Base-by-base conservation (phyloP, 1,140 invertebrate species). In the Nixonia krombeini region DNA sequence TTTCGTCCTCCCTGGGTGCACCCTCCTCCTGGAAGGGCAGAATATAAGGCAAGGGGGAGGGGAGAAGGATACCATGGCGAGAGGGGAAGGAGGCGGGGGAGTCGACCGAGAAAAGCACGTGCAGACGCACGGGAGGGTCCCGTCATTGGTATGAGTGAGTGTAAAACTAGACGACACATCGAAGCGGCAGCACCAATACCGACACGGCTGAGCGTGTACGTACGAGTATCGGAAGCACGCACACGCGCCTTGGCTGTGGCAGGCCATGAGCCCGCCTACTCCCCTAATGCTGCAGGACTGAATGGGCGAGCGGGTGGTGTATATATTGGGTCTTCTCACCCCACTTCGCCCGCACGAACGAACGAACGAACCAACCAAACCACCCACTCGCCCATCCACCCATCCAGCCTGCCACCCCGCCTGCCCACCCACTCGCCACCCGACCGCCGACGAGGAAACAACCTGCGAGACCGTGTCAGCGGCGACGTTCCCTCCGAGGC, bases 401-500 rank as follows among this genome's bases (percentile, higher is more conserved):
- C 73, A 74, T 63, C 67, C 73, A 70, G 72, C 81, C 79, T 78
- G 76, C 83, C 83, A 83, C 83, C 82, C 82, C 81, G 75, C 82
- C 82, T 82, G 75, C 76, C 82, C 83, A 84, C 83, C 83, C 83
- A 84, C 83, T 84, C 72, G 73, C 82, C 82, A 84, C 83, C 83
- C 83, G 82, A 75, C 83, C 71, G 83, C 82, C 83, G 82, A 72
- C 81, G 82, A 83, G 82, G 82, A 84, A 84, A 84, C 82, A 85
- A 84, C 82, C 82, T 83, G 82, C 81, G 77, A 58, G 53, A 79
- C 79, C 76, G 61, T 69, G 71, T 67, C 38, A 73, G 70, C 73
- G 64, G 62, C 62, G 58, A 76, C 73, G 69, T 78, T 73, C 70
- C 63, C 77, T 76, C 70, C 59, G 71, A 73, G 65, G 65, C 68